A percentile compares a stretch with the other conserved stretches of the same genome.
Conservation (phyloP, 1,140 invertebrate species). For the Bombus impatiens region DNA sequence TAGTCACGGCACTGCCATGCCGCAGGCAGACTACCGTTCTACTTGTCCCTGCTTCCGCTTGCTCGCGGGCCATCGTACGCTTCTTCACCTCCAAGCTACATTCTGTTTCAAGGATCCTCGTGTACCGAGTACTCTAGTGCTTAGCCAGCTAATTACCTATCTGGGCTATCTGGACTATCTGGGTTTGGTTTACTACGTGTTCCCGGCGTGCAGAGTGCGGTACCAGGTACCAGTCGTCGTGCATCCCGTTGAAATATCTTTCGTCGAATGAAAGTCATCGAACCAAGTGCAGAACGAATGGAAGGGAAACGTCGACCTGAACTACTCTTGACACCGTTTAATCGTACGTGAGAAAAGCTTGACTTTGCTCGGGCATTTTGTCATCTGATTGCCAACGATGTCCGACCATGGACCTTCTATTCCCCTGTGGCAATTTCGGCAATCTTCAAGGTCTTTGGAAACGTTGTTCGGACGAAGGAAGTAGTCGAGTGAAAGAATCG, state of each 20-base stretch:
- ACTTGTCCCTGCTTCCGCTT: background rate
- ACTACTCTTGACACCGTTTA: constrained; percentile 49
- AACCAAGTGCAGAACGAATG: background rate
- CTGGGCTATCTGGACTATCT: background rate
- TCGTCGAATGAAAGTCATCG: background rate
- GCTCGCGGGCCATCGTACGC: background rate
- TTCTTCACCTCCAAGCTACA: constrained; percentile 1
- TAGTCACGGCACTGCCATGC: constrained; percentile 55
- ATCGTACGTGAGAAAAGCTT: background rate
- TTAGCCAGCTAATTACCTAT: constrained; percentile 68
- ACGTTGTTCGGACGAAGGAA: too few species aligned
- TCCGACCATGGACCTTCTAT: background rate
- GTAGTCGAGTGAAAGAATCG: too few species aligned
- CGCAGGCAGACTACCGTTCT: constrained; percentile 32
- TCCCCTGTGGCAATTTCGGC: background rate
- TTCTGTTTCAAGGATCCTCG: constrained; percentile 44
- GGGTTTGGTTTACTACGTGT: background rate
- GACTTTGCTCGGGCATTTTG: constrained; percentile 10
- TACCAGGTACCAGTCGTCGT: background rate
- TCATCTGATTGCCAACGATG: background rate
- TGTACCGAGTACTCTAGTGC: constrained; percentile 39
- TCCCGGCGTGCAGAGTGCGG: too few species aligned
- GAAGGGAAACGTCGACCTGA: background rate
- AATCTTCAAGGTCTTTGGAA: background rate
- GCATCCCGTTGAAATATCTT: constrained; percentile 18